Evolutionary conservation across 2,888 invertebrate genomes (phyloP), one percentile per base, ranked within the genome.

Genomic region (Platerodrilus igneus): DNA sequence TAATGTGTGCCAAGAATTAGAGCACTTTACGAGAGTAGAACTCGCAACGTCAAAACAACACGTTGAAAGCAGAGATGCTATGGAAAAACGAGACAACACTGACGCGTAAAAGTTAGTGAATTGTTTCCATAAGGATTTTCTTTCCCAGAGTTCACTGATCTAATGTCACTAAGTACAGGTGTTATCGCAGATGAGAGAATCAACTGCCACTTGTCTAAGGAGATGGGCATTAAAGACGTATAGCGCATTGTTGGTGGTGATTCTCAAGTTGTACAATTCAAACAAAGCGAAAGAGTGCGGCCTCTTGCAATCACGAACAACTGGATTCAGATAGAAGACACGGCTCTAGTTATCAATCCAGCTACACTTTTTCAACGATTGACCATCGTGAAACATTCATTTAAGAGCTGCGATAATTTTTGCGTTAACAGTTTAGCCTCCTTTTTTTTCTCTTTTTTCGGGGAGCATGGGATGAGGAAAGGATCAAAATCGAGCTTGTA

Each of bases 51-150:
- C 23, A 23, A 15, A 33, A 22, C 33, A 33, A 33, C 23, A 33
- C 22, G 33, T 33, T 23, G 33, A 33, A 22, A 33, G 33, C 23
- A 32, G 32, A 20, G 32, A 32, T 32, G 11, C 32, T 32, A 32
- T 32, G n/a, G n/a, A 32, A 32, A 32, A 33, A 23, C 16, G 16
- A 33, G 33, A 33, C 22, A 22, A 23, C 23, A 33, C 14, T 33
- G 15, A 23, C 20, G 4, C 23, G 23, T 6, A 23, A 13, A 33
- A 33, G 23, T 23, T 33, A 6, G 3, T 33, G 16, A 23, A 33
- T 33, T 14, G 23, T 33, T 33, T 9, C 33, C n/a, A n/a, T n/a
- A n/a, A n/a, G n/a, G n/a, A n/a, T n/a, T n/a, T n/a, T n/a, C n/a
- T n/a, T n/a, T n/a, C n/a, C n/a, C n/a, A n/a, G n/a, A n/a, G n/a